Conservation (phyloP, 2,888 invertebrate genomes). For the Periphyllus acericola region DNA sequence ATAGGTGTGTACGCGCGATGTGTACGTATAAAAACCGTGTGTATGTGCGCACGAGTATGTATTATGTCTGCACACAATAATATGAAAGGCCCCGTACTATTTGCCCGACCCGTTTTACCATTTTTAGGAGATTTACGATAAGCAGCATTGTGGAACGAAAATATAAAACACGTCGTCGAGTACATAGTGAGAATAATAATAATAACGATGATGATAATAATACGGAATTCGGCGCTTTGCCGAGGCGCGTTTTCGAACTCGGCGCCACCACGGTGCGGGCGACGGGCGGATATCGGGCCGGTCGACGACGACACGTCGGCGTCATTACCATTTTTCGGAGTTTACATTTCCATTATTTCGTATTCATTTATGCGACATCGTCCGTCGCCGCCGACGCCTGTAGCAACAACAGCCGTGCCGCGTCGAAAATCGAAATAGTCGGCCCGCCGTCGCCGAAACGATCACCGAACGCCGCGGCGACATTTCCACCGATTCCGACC, state of each 20-base stretch:
- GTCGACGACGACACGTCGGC: background rate
- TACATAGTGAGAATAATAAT: too few species aligned
- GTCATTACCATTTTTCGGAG: conserved; percentile 21
- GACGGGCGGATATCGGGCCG: background rate
- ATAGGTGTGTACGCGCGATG: background rate
- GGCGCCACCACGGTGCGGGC: conserved; percentile 24
- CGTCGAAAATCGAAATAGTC: too few species aligned
- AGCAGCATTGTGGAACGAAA: background rate
- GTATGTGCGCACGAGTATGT: background rate
- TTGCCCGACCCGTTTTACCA: background rate
- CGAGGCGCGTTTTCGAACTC: background rate
- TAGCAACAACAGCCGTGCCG: background rate
- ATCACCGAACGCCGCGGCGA: background rate
- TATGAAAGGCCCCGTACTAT: background rate
- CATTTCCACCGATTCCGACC: background rate
- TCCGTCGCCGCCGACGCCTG: background rate
- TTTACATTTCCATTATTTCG: background rate
- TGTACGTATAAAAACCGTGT: background rate
- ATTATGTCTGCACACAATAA: too few species aligned
- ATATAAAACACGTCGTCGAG: background rate
- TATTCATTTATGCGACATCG: conserved; percentile 31
- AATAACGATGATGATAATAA: too few species aligned
- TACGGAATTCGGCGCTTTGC: background rate
- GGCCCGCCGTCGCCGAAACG: background rate
- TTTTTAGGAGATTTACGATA: conserved; percentile 27